A percentile compares a stretch with the other conserved stretches of the same genome.
phyloP scores from a whole-genome alignment of 2,797 vertebrate species.

The Phylloscopus collybita region DNA sequence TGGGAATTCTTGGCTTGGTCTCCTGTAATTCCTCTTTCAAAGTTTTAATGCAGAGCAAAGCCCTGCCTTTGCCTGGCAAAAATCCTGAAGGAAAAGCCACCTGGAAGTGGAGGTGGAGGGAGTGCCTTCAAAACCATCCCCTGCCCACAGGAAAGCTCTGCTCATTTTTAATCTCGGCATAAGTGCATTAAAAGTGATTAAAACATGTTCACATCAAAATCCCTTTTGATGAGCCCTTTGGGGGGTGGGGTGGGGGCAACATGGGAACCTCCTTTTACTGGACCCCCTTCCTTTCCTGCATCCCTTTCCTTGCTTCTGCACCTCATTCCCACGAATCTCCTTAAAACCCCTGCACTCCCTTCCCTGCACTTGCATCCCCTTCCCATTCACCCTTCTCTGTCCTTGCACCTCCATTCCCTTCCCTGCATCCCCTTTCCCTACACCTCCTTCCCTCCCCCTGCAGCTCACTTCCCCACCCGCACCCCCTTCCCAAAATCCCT shows the following conservation, averaged over 20 bases:
- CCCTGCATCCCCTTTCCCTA: neutral
- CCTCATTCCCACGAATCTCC: neutral
- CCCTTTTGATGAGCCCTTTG: neutral
- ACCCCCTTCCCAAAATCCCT: neutral
- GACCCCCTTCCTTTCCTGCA: too few species aligned
- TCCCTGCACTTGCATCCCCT: neutral
- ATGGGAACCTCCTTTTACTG: too few species aligned
- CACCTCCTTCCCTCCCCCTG: neutral
- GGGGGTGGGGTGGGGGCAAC: rapidly evolving
- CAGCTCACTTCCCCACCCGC: neutral
- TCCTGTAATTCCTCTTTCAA: neutral
- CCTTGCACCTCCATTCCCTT: neutral
- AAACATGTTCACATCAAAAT: neutral
- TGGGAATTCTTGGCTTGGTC: neutral
- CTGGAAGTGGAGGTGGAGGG: neutral
- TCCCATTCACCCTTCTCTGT: too few species aligned
- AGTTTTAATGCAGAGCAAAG: neutral
- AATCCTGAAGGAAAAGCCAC: neutral
- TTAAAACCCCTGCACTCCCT: neutral
- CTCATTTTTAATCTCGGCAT: neutral
- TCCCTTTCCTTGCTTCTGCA: neutral
- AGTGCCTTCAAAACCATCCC: neutral
- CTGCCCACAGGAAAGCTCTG: neutral
- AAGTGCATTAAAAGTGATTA: neutral
- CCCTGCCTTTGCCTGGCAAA: neutral